Evolutionary conservation across 30 jellyfish, hydroid and myxozoan species (phyloP), one percentile per base, ranked within the genome.

Genomic region (Cassiopea xamachana): DNA sequence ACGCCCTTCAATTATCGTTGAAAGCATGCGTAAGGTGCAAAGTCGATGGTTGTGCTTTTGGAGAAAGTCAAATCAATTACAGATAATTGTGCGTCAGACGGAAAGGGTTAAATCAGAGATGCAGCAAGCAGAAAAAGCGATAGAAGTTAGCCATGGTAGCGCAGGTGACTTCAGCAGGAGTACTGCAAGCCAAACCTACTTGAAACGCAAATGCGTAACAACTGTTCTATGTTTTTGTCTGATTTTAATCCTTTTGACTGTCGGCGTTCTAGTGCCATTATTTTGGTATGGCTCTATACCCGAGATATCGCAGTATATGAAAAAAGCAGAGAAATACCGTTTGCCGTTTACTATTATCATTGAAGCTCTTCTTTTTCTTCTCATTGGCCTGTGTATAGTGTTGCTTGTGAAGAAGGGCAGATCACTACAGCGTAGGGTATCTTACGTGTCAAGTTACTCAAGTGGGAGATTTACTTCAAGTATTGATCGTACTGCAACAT

Each of bases 131-230:
- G 86, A 79, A 75, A 82, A 75, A 44, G 92, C 92, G 19, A 82
- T 89, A 47, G 96, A 89, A 60, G 92, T 89, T 12, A 89, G 96
- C 73, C 96, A 89, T 69, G 96, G 96, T 8, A 89, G 96, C 62
- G 96, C 61, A 7, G 91, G 95, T 27, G 92, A 82, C 39, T 81
- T 89, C 84, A 89, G 96, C 89, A 72, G 80, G 18, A 81, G 96
- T 75, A 51, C 96, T 2, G 89, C 92, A 14, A 89, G 85, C 76
- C 96, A 75, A 48, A 17, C 39, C 46, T 73, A 46, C 73, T 45
- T 82, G 92, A 89, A 64, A 60, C 43, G 83, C n/a, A 89, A 81
- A 73, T 9, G 50, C 50, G 7, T 77, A 7, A 5, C 60, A 9
- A 77, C 71, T 0, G 46, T 46, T n/a, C 15, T 82, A 43, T 50